These are phyloP conservation scores for Scaptomyza graminum DNA, from an alignment of 1,140 invertebrate species.

Conservation along the genomic window DNA sequence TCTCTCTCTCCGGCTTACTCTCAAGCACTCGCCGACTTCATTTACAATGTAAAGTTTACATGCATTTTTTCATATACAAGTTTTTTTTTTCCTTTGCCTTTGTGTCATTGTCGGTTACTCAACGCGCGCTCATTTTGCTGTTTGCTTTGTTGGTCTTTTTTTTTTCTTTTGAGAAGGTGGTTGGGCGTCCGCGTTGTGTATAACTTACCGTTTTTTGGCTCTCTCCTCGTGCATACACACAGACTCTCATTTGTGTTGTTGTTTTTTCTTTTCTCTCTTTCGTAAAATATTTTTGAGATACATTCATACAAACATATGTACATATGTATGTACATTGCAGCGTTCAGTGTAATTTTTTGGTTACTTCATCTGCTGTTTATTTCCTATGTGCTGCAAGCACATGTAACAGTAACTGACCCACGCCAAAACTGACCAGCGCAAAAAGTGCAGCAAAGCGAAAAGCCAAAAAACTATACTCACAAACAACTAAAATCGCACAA, in stretches of 20 bases:
- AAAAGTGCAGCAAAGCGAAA: slow-evolving; percentile 35
- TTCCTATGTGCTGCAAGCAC: slow-evolving; percentile 62
- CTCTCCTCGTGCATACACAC: slow-evolving; percentile 27
- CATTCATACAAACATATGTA: no score
- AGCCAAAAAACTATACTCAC: slow-evolving; percentile 23
- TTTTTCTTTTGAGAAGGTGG: slow-evolving; percentile 6
- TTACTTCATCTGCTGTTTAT: slow-evolving; percentile 77
- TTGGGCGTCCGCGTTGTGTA: slow-evolving; percentile 8
- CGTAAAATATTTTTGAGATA: slow-evolving; percentile 43
- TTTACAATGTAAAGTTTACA: neutral
- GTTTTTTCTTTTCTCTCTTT: slow-evolving; percentile 25
- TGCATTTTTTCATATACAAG: slow-evolving; percentile 43
- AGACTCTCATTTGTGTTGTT: slow-evolving; percentile 19
- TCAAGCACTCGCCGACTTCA: no score
- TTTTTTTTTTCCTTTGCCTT: slow-evolving; percentile 51
- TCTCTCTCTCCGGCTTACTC: slow-evolving; percentile 6
- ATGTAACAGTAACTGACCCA: slow-evolving; percentile 67
- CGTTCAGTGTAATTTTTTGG: slow-evolving; percentile 55
- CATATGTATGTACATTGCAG: slow-evolving; percentile 7
- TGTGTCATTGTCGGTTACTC: slow-evolving; percentile 42
- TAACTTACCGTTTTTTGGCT: slow-evolving; percentile 29
- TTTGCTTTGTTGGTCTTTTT: neutral
- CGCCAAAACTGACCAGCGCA: slow-evolving; percentile 56
- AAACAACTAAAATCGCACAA: slow-evolving; percentile 58
- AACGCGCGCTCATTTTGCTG: slow-evolving; percentile 41